Conservation (phyloP, 2,113 vertebrate genomes). For the Corythornis vintsioides region DNA sequence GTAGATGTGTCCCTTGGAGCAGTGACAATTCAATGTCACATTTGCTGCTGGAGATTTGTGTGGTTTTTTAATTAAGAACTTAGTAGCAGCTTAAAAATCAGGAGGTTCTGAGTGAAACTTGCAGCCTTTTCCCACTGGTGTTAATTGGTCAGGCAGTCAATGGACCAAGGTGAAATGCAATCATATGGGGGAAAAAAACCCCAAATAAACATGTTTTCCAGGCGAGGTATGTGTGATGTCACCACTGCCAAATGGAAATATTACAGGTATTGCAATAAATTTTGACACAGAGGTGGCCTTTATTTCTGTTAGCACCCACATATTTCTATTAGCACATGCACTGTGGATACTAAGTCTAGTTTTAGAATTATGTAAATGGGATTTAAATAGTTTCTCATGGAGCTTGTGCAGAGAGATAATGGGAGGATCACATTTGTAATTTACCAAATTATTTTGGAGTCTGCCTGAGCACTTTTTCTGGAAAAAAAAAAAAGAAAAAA, state of each 20-base stretch:
- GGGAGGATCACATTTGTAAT: background rate
- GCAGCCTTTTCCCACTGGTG: background rate
- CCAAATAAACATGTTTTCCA: background rate
- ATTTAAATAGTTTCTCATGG: slow-evolving; percentile 54
- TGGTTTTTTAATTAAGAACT: background rate
- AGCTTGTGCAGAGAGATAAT: slow-evolving; percentile 18
- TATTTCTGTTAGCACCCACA: background rate
- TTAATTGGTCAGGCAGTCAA: background rate
- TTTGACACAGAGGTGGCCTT: background rate
- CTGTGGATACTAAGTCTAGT: slow-evolving; percentile 19
- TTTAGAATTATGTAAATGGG: slow-evolving; percentile 56
- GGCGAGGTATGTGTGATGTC: background rate
- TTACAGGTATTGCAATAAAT: background rate
- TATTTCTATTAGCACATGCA: background rate
- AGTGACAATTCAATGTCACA: background rate
- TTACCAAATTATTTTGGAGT: background rate
- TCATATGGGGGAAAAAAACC: background rate
- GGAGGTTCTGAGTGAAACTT: background rate
- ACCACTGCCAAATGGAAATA: background rate
- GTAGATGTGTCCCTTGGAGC: background rate
- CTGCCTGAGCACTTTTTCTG: background rate
- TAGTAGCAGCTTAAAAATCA: background rate
- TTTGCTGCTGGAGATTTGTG: background rate
- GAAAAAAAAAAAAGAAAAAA: background rate
- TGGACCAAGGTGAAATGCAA: background rate